Base-by-base conservation (phyloP, 2,888 invertebrate genomes). In the Leptopilina syphax region DNA sequence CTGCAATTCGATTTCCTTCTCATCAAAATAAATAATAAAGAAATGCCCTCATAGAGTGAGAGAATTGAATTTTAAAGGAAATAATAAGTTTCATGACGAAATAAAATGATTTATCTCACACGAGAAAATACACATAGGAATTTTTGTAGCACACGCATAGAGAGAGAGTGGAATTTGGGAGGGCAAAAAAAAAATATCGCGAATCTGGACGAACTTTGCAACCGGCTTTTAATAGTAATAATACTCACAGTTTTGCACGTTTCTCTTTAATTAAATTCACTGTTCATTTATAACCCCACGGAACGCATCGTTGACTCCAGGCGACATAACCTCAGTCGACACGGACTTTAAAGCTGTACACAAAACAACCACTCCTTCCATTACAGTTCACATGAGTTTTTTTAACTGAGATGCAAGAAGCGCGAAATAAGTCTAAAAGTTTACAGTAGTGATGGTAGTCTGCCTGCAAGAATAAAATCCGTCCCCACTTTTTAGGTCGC, bases 261-360 rank as follows among this genome's bases (percentile, higher is more conserved):
- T 65, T 27, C 65, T 65, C 34, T 13, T 41, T 27, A 34, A 34
- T 47, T 10, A 70, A 34, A 54, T 41, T 34, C n/a, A 34, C 34
- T 57, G n/a, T 57, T 60, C 73, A n/a, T 67, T 67, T n/a, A 47
- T 44, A 47, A 47, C 67, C 67, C 67, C 57, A 73, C 73, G 34
- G 57, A 73, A 41, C 57, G 70, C 70, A 70, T 70, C 54, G 70
- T 50, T 50, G 73, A 73, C 73, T 73, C 73, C 57, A 27, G n/a
- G 57, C 73, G 73, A 73, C 73, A 73, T 73, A 73, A 73, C 73
- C 73, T 73, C 73, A 68, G 73, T 73, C 73, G 73, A 73, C 57
- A 73, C 57, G 73, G 73, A 73, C 54, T 73, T 73, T 73, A 73
- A 73, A 73, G 73, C 34, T 70, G 41, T 70, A 73, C 73, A 73